Percentiles rank a stretch among this genome's conserved stretches.
These are phyloP conservation scores for Ceraclea dissimilis DNA, from an alignment of 2,888 invertebrate genomes.

Conservation along the genomic window DNA sequence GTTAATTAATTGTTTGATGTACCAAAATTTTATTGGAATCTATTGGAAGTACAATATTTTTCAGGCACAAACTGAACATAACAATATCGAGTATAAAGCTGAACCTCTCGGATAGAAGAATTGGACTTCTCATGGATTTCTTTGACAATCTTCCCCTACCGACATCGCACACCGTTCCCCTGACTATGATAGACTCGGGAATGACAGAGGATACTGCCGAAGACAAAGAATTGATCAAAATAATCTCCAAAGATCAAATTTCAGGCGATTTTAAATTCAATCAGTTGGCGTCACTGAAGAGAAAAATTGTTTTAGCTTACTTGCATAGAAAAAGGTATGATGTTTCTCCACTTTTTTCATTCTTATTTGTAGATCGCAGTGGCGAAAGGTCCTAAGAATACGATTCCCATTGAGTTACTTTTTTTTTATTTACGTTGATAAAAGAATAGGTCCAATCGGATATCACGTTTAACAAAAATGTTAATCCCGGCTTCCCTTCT, in stretches of 20 bases:
- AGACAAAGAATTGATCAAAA: conserved; percentile 2
- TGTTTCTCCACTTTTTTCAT: too few relatives aligned
- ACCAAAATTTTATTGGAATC: too few relatives aligned
- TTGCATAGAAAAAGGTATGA: conserved; percentile 33
- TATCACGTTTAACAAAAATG: too few relatives aligned
- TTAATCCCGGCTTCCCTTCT: too few relatives aligned
- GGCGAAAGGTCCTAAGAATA: too few relatives aligned
- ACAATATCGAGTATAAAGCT: conserved; percentile 64
- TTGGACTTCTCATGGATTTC: conserved; percentile 59
- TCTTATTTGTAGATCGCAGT: too few relatives aligned
- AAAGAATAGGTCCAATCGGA: too few relatives aligned
- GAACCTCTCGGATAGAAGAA: conserved; percentile 66
- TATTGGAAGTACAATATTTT: conserved; percentile 16
- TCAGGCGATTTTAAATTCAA: conserved; percentile 38
- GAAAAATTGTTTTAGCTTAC: conserved; percentile 42
- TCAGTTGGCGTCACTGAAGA: conserved; percentile 38
- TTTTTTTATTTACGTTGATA: too few relatives aligned
- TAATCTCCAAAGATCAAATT: conserved; percentile 34
- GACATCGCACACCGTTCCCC: conserved; percentile 42
- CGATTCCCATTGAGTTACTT: too few relatives aligned
- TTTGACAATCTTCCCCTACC: conserved; percentile 42
- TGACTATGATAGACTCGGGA: conserved; percentile 40
- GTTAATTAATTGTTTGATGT: too few relatives aligned
- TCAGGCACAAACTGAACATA: conserved; percentile 68
- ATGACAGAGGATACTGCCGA: conserved; percentile 8